Conservation (phyloP, 2,113 vertebrate genomes). For the Oryzias curvinotus region DNA sequence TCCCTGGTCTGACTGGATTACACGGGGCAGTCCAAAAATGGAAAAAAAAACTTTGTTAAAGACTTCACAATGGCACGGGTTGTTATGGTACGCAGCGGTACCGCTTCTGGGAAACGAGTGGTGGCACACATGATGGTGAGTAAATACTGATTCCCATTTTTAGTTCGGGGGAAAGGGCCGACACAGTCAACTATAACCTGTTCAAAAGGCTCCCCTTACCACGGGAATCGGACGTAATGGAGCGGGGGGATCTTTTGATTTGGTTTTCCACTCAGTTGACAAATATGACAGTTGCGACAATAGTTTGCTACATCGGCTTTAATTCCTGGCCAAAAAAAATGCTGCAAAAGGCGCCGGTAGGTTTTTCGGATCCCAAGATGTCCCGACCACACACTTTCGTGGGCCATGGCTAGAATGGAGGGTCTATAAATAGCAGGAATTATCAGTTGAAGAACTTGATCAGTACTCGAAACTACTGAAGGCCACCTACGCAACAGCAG, state of each 20-base stretch:
- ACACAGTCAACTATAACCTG: constrained; percentile 14
- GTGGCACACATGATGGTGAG: no score
- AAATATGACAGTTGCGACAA: constrained; percentile 10
- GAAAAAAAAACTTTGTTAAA: no score
- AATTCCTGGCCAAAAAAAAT: constrained; percentile 1
- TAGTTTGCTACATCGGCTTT: neutral
- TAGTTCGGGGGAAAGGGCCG: no score
- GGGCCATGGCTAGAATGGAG: no score
- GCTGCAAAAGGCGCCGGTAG: neutral
- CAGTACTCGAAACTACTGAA: neutral
- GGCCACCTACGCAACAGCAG: neutral
- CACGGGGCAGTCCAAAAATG: no score
- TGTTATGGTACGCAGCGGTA: accelerated
- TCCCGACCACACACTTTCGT: neutral
- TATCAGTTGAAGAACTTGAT: neutral
- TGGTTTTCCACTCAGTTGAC: constrained; percentile 12
- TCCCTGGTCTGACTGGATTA: no score
- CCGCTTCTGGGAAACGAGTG: no score
- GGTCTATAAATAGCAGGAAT: neutral
- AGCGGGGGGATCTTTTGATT: constrained; percentile 2
- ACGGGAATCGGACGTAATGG: constrained; percentile 16
- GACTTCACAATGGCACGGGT: no score
- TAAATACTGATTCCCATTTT: no score
- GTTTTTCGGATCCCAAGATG: neutral
- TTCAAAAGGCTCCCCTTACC: neutral